Percentiles rank a stretch among this genome's conserved stretches.
phyloP scores from a whole-genome alignment of 2,888 invertebrate genomes.

The Isotomurus palustris region DNA sequence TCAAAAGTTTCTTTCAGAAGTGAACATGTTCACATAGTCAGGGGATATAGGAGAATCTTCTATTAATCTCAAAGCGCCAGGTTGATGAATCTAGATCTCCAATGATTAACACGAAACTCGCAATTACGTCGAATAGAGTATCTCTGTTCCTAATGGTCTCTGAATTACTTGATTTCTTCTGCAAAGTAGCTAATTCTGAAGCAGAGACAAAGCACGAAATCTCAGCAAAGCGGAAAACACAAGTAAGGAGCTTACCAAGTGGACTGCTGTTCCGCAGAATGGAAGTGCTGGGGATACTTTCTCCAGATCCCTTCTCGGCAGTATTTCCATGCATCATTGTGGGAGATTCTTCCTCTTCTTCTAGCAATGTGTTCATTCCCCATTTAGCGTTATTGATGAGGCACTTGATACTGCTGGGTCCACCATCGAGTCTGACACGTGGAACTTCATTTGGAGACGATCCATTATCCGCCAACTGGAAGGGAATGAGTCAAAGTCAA shows the following conservation, averaged over 20 bases:
- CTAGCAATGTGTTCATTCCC: constrained; percentile 46
- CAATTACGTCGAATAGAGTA: too few relatives aligned
- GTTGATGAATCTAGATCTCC: too few relatives aligned
- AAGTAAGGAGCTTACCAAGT: constrained; percentile 39
- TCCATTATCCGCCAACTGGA: constrained; percentile 40
- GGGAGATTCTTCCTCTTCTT: constrained; percentile 41
- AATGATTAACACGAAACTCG: too few relatives aligned
- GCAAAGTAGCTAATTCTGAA: too few relatives aligned
- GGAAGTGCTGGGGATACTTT: constrained; percentile 32
- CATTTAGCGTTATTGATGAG: constrained; percentile 46
- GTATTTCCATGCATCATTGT: constrained; percentile 19
- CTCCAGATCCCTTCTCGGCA: constrained; percentile 28
- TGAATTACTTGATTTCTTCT: too few relatives aligned
- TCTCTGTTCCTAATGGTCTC: too few relatives aligned
- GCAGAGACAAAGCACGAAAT: constrained; percentile 2
- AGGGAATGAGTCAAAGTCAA: too few relatives aligned
- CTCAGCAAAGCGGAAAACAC: too few relatives aligned
- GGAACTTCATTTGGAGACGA: constrained; percentile 43
- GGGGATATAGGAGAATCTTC: too few relatives aligned
- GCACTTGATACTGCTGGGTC: constrained; percentile 45
- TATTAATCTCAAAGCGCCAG: too few relatives aligned
- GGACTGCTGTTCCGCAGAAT: constrained; percentile 39
- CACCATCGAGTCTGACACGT: constrained; percentile 43
- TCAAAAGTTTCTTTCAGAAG: too few relatives aligned
- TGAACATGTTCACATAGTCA: too few relatives aligned